Evolutionary conservation across 2,888 invertebrate genomes (phyloP).

Genomic region (Mallateleia sp.): DNA sequence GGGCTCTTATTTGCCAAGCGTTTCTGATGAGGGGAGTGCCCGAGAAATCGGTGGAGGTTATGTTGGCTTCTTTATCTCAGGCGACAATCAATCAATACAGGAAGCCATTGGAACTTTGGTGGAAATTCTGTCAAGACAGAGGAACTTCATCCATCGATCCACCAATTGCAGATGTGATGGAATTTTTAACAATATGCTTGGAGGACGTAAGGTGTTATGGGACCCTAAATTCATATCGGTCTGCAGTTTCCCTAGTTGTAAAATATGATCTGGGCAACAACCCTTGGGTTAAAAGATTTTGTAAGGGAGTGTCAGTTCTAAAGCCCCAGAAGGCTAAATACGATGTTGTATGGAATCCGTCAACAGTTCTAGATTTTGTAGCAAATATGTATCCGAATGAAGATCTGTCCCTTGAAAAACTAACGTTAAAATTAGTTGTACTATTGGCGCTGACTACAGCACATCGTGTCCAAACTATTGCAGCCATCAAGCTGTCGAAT

Average conservation of each 20-base stretch:
- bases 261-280: constrained; percentile 4
- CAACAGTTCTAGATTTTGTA: too few species aligned
- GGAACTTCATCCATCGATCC: background rate
- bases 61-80: background rate
- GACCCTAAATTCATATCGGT: constrained; percentile 18
- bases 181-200: too few species aligned
- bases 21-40: constrained; percentile 4
- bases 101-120: constrained; percentile 8
- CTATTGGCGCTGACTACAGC: constrained; percentile 13
- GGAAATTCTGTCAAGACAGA: background rate
- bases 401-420: too few species aligned
- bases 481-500: constrained; percentile 12
- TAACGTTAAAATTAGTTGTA: constrained; percentile 13
- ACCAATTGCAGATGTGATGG: background rate
- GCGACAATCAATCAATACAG: constrained; percentile 2
- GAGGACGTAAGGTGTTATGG: too few species aligned
- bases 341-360: constrained; percentile 7
- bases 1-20: constrained; percentile 13
- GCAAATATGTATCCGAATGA: too few species aligned
- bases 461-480: constrained; percentile 7
- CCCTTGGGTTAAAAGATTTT: constrained; percentile 26
- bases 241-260: constrained; percentile 4
- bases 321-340: constrained; percentile 15
- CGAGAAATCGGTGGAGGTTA: background rate
- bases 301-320: constrained; percentile 22